Evolutionary conservation across 2,797 vertebrate genomes (phyloP).

Genomic region (Pangasius krempfi): DNA sequence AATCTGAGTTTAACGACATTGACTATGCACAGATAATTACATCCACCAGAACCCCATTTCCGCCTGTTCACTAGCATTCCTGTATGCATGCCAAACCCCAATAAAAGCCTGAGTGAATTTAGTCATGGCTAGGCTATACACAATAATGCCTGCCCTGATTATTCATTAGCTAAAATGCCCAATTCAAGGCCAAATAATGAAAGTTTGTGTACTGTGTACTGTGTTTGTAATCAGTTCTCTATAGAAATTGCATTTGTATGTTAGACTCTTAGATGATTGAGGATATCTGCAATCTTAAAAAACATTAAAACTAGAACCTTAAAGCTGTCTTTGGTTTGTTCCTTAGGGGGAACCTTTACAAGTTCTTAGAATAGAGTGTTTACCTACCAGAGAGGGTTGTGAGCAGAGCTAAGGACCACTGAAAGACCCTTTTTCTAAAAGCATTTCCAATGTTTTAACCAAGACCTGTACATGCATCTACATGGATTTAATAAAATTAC

Average conservation of each 20-base stretch:
- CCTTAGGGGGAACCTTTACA: background rate
- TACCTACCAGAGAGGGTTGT: too few relatives aligned
- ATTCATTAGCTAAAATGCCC: slow-evolving; percentile 57
- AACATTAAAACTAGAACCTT: background rate
- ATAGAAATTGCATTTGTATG: slow-evolving; percentile 53
- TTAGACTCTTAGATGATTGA: slow-evolving; percentile 22
- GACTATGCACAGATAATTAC: slow-evolving; percentile 70
- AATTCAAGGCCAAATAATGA: slow-evolving; percentile 60
- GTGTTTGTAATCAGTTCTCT: slow-evolving; percentile 36
- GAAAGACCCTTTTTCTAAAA: slow-evolving; percentile 6
- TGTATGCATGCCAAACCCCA: slow-evolving; percentile 65
- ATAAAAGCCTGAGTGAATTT: slow-evolving; percentile 62
- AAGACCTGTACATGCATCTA: slow-evolving; percentile 22
- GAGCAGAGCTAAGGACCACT: background rate
- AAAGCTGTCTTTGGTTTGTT: background rate
- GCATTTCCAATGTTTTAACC: slow-evolving; percentile 7
- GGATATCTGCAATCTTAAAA: background rate
- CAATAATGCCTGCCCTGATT: slow-evolving; percentile 67
- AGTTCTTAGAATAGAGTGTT: background rate
- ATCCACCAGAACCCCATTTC: slow-evolving; percentile 67
- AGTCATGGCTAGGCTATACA: slow-evolving; percentile 62
- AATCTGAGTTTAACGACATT: slow-evolving; percentile 61
- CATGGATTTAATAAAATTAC: slow-evolving; percentile 33
- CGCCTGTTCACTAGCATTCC: slow-evolving; percentile 72
- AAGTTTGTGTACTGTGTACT: slow-evolving; percentile 35